Conservation (phyloP, 2,888 invertebrate species). For the Chymomyza procnemis region DNA sequence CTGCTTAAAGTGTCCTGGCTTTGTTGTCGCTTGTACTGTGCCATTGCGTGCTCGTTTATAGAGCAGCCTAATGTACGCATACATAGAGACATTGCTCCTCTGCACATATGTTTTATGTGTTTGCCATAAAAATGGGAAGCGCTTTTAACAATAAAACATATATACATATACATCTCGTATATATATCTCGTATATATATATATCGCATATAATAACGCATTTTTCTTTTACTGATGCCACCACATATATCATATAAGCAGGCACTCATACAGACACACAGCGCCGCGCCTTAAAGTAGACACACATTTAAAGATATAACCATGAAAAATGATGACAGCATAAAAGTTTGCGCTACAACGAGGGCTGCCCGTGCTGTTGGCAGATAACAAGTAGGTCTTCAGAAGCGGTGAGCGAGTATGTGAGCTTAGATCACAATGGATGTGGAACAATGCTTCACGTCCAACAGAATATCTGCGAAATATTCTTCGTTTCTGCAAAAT, state of each 20-base stretch:
- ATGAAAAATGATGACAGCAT: conserved; percentile 37
- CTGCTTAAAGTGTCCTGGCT: neutral
- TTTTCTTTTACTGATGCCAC: conserved; percentile 43
- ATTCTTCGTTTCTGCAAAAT: too few species aligned
- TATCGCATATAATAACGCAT: conserved; percentile 36
- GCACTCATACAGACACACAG: conserved; percentile 5
- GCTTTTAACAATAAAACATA: conserved; percentile 49
- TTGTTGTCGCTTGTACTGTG: neutral
- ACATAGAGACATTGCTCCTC: neutral
- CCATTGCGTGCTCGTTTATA: neutral
- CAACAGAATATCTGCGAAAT: too few species aligned
- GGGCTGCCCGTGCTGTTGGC: neutral
- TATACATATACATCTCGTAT: too few species aligned
- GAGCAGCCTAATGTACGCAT: neutral
- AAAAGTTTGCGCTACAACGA: conserved; percentile 24
- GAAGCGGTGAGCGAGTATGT: too few species aligned
- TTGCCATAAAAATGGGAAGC: conserved; percentile 44
- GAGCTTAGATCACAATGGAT: too few species aligned
- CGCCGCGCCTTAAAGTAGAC: neutral
- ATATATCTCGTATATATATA: too few species aligned
- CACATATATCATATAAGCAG: conserved; percentile 27
- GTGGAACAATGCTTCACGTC: too few species aligned
- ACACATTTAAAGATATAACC: neutral
- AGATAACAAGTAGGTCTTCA: too few species aligned
- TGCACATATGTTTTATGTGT: conserved; percentile 37